phyloP scores from a whole-genome alignment of 2,888 invertebrate genomes.

The Hirtodrosophila cameraria region DNA sequence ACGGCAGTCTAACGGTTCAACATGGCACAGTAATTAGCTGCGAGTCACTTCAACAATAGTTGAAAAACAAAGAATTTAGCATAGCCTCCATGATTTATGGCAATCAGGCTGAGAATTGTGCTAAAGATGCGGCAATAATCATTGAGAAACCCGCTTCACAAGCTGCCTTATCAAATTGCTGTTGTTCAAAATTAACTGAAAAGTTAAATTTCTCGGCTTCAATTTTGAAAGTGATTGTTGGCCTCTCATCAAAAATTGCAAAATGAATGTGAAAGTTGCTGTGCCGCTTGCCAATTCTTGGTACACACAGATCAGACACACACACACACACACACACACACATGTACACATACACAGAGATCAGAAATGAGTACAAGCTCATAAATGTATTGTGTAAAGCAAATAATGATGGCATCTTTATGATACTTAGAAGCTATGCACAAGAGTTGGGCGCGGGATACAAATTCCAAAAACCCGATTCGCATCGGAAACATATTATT shows the following conservation, averaged over 20 bases:
- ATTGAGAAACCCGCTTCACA: conserved; percentile 6
- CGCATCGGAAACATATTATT: too few relatives aligned
- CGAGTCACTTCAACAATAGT: too few relatives aligned
- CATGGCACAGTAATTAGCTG: conserved; percentile 64
- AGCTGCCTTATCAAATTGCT: conserved; percentile 38
- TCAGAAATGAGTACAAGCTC: conserved; percentile 17
- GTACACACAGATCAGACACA: too few relatives aligned
- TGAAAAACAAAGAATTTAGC: background rate
- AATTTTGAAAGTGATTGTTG: conserved; percentile 69
- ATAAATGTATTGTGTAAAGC: conserved; percentile 10
- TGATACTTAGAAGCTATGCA: conserved; percentile 22
- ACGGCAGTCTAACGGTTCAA: conserved; percentile 54
- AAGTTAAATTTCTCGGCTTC: conserved; percentile 31
- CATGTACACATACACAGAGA: too few relatives aligned
- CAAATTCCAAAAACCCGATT: too few relatives aligned
- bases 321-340: too few relatives aligned
- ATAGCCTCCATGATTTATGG: conserved; percentile 28
- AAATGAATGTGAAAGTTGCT: conserved; percentile 74
- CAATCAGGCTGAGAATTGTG: conserved; percentile 58
- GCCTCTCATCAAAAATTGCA: conserved; percentile 37
- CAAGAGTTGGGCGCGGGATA: too few relatives aligned
- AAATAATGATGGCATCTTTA: conserved; percentile 27
- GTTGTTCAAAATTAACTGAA: conserved; percentile 12
- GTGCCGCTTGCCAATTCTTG: conserved; percentile 17
- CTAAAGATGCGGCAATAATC: conserved; percentile 21